phyloP scores from a whole-genome alignment of 2,888 invertebrate species.

The Teleogryllus oceanicus region DNA sequence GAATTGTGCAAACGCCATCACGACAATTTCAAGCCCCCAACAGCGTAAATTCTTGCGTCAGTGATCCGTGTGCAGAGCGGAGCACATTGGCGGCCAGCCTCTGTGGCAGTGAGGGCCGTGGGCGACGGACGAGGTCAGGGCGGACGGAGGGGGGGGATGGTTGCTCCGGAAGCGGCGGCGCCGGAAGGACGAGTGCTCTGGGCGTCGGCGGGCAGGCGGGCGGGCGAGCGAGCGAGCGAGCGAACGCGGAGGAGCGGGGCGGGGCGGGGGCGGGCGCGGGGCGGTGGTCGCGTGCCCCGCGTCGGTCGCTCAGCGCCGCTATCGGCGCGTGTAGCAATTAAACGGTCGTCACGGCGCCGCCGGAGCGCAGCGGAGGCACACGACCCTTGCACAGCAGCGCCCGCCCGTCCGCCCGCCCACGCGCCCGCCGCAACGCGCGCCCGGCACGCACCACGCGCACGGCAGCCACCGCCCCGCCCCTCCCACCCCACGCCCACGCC shows the following conservation, averaged over 20 bases:
- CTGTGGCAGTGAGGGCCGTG: no score
- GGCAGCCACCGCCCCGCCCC: not conserved
- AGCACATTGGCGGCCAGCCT: no score
- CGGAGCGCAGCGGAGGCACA: not conserved
- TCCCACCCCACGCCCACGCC: not conserved
- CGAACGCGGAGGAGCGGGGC: not conserved
- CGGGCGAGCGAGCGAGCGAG: not conserved
- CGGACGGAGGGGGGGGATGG: no score
- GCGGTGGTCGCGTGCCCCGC: not conserved
- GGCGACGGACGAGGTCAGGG: no score
- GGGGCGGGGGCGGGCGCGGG: not conserved
- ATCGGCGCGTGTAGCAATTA: conserved; percentile 18
- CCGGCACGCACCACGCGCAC: not conserved
- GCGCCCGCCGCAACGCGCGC: not conserved
- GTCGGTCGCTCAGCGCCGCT: conserved; percentile 5
- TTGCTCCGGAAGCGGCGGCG: not conserved
- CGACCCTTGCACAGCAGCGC: no score
- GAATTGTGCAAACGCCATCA: no score
- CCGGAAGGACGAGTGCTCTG: not conserved
- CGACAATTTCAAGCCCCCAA: no score
- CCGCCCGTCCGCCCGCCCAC: not conserved
- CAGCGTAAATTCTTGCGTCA: no score
- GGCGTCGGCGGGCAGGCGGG: not conserved
- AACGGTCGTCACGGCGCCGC: not conserved
- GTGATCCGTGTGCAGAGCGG: no score